Evolutionary conservation across 1,140 invertebrate species (phyloP), one percentile per base, ranked within the genome.

Genomic region (Gonioctena quinquepunctata): DNA sequence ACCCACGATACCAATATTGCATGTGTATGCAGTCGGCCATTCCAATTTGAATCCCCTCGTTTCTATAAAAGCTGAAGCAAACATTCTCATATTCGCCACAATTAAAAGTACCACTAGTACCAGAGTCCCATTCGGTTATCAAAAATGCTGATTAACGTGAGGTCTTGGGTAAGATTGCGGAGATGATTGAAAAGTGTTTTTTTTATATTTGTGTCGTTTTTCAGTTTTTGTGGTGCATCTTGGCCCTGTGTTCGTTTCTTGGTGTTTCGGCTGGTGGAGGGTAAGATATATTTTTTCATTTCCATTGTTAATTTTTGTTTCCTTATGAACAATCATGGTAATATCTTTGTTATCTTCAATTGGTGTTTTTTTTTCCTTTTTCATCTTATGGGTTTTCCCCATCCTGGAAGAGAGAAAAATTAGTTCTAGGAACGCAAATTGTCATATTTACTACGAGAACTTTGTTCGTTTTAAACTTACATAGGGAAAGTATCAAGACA

Each of bases 171-270:
- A 54, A 54, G 52, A 19, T 11, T 11, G 11, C 11, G 22, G 11
- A n/a, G 7, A 19, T 22, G 52, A 11, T 8, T 22, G 3, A 3
- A 11, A 3, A 5, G 16, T n/a, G 5, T 22, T 54, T 54, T 19
- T 54, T 21, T 7, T 21, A 18, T 3, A 54, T 21, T 19, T 54
- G 18, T 2, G 22, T 54, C 11, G 42, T 66, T 11, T 70, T 70
- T 42, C 63, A 70, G 69, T 70, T 70, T 33, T 27, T 70, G 11
- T 66, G 63, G 69, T 66, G 69, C 19, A 16, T 70, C 22, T 48
- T 64, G 11, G 69, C 69, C 7, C 19, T 70, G 23, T 22, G n/a
- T 61, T 61, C 59, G 19, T 13, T 66, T 18, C 18, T 66, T 48
- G 48, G 48, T 48, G 69, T 66, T 18, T n/a, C 13, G 16, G 33